Evolutionary conservation across 2,113 vertebrate genomes (phyloP).

Genomic region (Tyrannus savana): DNA sequence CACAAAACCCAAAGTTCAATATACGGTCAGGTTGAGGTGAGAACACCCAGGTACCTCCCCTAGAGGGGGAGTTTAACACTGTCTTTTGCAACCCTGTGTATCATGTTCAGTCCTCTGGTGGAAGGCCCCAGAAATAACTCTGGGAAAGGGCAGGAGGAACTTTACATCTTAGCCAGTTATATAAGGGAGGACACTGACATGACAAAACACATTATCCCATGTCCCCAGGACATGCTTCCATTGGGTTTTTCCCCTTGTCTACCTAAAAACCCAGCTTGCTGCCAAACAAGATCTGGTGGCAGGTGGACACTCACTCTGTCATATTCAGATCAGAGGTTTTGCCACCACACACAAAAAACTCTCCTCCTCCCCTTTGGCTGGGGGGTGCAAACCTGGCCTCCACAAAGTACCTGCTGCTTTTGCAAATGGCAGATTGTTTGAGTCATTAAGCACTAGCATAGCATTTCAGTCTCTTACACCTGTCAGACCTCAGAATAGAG

Average conservation of each 20-base stretch:
- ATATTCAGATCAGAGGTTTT: not conserved
- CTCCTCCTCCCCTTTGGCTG: not conserved
- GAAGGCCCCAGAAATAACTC: not conserved
- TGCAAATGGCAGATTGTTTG: not conserved
- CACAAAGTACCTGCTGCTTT: not conserved
- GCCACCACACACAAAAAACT: not conserved
- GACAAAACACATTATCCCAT: not conserved
- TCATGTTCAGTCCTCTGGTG: not conserved
- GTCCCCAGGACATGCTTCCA: not conserved
- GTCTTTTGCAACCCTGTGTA: no score
- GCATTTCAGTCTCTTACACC: not conserved
- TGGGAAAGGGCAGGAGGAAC: rapidly evolving
- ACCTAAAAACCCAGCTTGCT: rapidly evolving
- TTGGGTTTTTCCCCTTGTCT: not conserved
- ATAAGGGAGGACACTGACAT: not conserved
- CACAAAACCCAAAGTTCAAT: not conserved
- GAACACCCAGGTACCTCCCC: no score
- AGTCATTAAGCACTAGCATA: not conserved
- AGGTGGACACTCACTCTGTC: not conserved
- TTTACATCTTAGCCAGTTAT: no score
- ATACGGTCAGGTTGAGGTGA: rapidly evolving
- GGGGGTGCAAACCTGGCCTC: not conserved
- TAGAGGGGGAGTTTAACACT: not conserved
- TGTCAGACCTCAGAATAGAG: not conserved
- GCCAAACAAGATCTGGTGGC: no score